Conservation (phyloP, 2,113 vertebrate species). For the Oreochromis niloticus region DNA sequence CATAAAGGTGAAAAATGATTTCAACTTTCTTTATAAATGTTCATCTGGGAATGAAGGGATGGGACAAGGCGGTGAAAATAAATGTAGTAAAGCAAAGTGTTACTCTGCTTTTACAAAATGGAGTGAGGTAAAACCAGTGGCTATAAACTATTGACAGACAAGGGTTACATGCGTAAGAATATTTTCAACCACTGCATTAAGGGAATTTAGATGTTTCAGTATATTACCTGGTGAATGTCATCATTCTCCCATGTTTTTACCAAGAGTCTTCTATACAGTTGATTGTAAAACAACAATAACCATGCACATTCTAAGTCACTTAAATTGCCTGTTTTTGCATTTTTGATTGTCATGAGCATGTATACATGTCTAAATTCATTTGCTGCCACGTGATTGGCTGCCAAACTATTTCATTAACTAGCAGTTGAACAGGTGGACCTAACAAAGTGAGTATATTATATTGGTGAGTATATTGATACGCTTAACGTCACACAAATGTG, state of each 20-base stretch:
- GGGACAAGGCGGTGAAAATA: not conserved
- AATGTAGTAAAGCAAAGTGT: not conserved
- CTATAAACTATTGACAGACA: not conserved
- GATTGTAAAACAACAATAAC: not conserved
- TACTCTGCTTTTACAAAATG: not conserved
- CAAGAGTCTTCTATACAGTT: not conserved
- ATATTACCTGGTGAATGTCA: not conserved
- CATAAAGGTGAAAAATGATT: conserved; percentile 16
- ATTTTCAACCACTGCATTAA: not conserved
- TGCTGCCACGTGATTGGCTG: not conserved
- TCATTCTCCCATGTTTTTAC: not conserved
- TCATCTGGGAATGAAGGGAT: not conserved
- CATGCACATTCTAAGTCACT: not conserved
- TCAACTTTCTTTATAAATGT: conserved; percentile 22
- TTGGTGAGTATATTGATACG: not conserved
- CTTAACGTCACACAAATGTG: not conserved
- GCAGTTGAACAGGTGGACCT: not conserved
- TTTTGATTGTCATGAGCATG: not conserved
- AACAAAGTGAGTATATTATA: not conserved
- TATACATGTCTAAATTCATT: not conserved
- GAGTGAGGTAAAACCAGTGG: not conserved
- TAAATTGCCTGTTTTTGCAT: not conserved
- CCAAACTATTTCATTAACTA: not conserved
- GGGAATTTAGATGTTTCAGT: too few species aligned
- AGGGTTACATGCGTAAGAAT: not conserved